Percentiles rank a stretch among this genome's conserved stretches.
These are phyloP conservation scores for Raphicerus campestris DNA, from an alignment of 2,113 vertebrate genomes.

Conservation along the genomic window DNA sequence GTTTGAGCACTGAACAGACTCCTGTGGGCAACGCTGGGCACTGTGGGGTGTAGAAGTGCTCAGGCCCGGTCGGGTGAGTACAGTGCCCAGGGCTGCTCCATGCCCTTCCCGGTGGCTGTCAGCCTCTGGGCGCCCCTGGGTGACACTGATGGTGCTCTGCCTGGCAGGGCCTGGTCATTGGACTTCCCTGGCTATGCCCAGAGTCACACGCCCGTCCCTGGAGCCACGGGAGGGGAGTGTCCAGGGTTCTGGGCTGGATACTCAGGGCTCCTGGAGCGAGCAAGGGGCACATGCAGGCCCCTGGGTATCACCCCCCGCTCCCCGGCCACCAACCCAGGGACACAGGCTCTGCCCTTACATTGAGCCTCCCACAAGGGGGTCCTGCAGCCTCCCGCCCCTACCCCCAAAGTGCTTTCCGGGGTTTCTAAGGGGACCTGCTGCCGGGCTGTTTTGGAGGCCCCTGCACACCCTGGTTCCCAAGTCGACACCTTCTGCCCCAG, in stretches of 20 bases:
- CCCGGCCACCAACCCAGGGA: too few species aligned
- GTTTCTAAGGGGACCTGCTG: background rate
- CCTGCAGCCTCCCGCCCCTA: background rate
- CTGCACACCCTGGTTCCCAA: conserved; percentile 61
- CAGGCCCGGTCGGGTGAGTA: fast-evolving
- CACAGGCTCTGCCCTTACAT: background rate
- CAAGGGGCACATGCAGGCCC: background rate
- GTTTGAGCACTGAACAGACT: background rate
- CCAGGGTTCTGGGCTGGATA: background rate
- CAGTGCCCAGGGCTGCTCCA: background rate
- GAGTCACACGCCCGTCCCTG: background rate
- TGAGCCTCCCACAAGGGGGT: background rate
- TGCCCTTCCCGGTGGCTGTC: background rate
- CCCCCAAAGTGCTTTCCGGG: background rate
- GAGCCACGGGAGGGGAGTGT: too few species aligned
- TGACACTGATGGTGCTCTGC: background rate
- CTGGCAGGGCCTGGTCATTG: background rate
- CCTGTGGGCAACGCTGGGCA: fast-evolving
- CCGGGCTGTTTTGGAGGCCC: conserved; percentile 57
- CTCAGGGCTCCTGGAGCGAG: background rate
- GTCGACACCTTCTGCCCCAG: conserved; percentile 60
- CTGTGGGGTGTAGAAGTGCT: fast-evolving
- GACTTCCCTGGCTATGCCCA: background rate
- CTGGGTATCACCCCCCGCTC: background rate
- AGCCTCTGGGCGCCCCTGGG: background rate